Evolutionary conservation across 2,888 invertebrate genomes (phyloP).

Genomic region (Bibio marci): DNA sequence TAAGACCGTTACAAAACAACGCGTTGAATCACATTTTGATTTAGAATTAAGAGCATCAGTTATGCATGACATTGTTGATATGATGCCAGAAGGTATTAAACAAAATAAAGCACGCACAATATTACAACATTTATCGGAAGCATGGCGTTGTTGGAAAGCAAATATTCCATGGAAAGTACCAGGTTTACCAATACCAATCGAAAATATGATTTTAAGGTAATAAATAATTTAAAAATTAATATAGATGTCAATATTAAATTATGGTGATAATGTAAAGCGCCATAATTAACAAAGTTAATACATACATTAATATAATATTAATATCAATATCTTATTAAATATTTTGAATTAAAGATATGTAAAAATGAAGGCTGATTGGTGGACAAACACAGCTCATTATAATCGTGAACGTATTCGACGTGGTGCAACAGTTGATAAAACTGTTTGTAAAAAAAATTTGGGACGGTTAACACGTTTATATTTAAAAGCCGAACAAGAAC

Average conservation of each 20-base stretch:
- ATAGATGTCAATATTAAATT: too few species aligned
- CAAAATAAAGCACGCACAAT: constrained; percentile 99
- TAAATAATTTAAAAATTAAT: too few species aligned
- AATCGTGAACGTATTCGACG: constrained; percentile 95
- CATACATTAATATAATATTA: too few species aligned
- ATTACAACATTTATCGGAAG: constrained; percentile 95
- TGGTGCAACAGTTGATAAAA: constrained; percentile 99
- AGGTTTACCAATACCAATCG: constrained; percentile 95
- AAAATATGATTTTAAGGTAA: constrained; percentile 88
- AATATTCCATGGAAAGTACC: constrained; percentile 99
- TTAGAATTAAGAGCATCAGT: constrained; percentile 93
- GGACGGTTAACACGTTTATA: constrained; percentile 94
- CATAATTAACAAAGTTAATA: too few species aligned
- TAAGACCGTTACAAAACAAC: constrained; percentile 98
- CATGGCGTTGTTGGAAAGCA: constrained; percentile 99
- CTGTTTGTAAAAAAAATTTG: constrained; percentile 98
- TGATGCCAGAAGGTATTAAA: constrained; percentile 99
- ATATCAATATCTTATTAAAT: too few species aligned
- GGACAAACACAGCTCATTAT: constrained; percentile 99
- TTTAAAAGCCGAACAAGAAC: constrained; percentile 94
- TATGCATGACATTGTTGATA: constrained; percentile 97
- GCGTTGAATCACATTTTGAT: constrained; percentile 99
- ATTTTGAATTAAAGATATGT: constrained; percentile 76
- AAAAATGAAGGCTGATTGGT: constrained; percentile 99
- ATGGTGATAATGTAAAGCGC: too few species aligned